Conservation (phyloP, 2,797 vertebrate genomes). For the Acomys russatus region DNA sequence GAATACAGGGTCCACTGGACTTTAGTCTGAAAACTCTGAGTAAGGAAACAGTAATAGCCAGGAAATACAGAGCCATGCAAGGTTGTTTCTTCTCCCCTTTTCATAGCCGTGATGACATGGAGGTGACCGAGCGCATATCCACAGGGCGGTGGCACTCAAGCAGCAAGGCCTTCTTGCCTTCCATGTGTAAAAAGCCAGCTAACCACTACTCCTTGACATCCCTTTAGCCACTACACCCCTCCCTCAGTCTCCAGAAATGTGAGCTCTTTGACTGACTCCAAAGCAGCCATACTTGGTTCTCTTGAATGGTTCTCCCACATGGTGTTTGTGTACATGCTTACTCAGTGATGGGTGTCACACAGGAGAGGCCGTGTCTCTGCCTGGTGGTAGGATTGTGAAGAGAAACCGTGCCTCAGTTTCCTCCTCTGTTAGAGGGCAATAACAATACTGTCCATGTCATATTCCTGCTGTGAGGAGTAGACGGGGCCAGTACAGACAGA, state of each 20-base stretch:
- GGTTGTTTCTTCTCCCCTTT: background rate
- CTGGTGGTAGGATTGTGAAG: background rate
- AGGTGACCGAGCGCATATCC: background rate
- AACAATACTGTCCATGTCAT: background rate
- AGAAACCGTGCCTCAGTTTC: background rate
- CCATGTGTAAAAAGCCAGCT: background rate
- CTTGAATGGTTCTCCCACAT: background rate
- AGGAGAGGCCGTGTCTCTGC: background rate
- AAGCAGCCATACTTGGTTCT: too few species aligned
- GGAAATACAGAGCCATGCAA: background rate
- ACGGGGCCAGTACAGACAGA: background rate
- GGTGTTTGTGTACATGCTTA: background rate
- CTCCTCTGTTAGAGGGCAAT: background rate
- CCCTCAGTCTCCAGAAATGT: background rate
- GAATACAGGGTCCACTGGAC: background rate
- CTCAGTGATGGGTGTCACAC: background rate
- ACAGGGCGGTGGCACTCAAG: too few species aligned
- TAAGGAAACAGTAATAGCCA: background rate
- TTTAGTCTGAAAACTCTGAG: slow-evolving; percentile 7
- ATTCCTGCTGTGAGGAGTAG: background rate
- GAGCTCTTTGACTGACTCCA: background rate
- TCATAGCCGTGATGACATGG: background rate
- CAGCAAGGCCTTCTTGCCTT: background rate
- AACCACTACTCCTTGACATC: background rate
- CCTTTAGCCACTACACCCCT: too few species aligned